Conservation (phyloP, 1,140 invertebrate species). For the Pogonomyrmex barbatus region DNA sequence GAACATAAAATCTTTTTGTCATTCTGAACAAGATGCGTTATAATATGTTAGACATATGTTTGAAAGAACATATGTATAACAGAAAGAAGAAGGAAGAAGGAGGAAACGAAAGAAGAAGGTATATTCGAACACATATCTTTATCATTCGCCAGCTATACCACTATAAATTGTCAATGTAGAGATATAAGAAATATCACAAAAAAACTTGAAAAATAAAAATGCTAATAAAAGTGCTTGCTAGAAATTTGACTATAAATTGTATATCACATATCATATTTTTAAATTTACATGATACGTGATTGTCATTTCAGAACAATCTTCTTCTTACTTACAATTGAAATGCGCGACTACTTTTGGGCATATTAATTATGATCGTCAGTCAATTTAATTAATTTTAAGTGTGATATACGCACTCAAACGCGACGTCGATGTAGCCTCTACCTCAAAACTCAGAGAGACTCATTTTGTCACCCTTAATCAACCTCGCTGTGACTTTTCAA, state of each 20-base stretch:
- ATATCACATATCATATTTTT: not conserved
- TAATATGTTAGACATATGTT: not conserved
- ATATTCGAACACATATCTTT: conserved; percentile 25
- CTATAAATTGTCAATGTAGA: not conserved
- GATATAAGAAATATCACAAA: not conserved
- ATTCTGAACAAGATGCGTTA: conserved; percentile 18
- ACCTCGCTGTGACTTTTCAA: conserved; percentile 79
- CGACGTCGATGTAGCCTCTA: not conserved
- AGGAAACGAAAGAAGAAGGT: not conserved
- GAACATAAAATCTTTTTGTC: conserved; percentile 13
- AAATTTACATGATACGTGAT: conserved; percentile 28
- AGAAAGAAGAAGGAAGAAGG: too few species aligned
- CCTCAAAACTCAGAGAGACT: conserved; percentile 12
- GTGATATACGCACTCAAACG: not conserved
- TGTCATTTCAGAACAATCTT: conserved; percentile 35
- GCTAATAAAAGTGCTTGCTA: not conserved
- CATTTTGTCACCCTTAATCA: conserved; percentile 73
- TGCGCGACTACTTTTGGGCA: not conserved
- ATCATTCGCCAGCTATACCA: not conserved
- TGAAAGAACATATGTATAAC: too few species aligned
- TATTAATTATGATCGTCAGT: conserved; percentile 56
- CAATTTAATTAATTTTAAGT: conserved; percentile 13
- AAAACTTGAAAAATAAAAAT: not conserved
- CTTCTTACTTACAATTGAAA: conserved; percentile 16
- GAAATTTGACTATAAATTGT: not conserved